Evolutionary conservation across 2,888 invertebrate genomes (phyloP).

Genomic region (Syrphus vitripennis): DNA sequence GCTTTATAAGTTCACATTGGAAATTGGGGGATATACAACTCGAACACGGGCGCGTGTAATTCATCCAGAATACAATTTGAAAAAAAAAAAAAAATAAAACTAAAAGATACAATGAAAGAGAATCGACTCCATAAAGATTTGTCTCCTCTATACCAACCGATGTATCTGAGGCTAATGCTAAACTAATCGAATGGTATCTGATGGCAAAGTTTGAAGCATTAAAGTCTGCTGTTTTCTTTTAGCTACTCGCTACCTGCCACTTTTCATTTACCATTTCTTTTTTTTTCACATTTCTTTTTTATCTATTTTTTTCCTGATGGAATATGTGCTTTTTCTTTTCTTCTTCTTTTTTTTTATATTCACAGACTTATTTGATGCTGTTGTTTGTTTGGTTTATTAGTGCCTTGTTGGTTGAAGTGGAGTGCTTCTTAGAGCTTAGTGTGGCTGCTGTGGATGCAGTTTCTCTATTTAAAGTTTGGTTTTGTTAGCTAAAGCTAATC

Average conservation of each 20-base stretch:
- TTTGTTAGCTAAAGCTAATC: not conserved
- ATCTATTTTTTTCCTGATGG: slow-evolving; percentile 5
- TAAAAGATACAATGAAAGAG: not conserved
- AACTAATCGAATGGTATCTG: slow-evolving; percentile 68
- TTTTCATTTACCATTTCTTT: slow-evolving; percentile 59
- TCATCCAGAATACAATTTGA: slow-evolving; percentile 8
- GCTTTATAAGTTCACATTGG: slow-evolving; percentile 34
- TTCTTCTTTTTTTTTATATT: not conserved
- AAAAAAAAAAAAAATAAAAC: not conserved
- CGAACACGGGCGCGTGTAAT: slow-evolving; percentile 13
- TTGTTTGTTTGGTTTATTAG: slow-evolving; percentile 19
- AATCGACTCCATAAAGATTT: not conserved
- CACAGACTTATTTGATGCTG: slow-evolving; percentile 12
- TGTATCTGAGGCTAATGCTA: slow-evolving; percentile 68
- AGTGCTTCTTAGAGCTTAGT: slow-evolving; percentile 36
- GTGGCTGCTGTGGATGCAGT: slow-evolving; percentile 36
- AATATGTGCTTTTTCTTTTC: slow-evolving; percentile 45
- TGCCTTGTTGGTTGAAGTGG: slow-evolving; percentile 20
- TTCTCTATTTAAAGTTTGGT: slow-evolving; percentile 49
- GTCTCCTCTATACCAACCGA: slow-evolving; percentile 45
- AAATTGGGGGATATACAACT: not conserved
- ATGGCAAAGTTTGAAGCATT: slow-evolving; percentile 57
- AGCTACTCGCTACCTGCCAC: slow-evolving; percentile 11
- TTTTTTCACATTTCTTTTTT: slow-evolving; percentile 37
- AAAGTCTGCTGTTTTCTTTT: slow-evolving; percentile 34